Percentiles rank a stretch among this genome's conserved stretches.
Conservation (phyloP, 2,113 vertebrate genomes). For the Hypanus sabinus region DNA sequence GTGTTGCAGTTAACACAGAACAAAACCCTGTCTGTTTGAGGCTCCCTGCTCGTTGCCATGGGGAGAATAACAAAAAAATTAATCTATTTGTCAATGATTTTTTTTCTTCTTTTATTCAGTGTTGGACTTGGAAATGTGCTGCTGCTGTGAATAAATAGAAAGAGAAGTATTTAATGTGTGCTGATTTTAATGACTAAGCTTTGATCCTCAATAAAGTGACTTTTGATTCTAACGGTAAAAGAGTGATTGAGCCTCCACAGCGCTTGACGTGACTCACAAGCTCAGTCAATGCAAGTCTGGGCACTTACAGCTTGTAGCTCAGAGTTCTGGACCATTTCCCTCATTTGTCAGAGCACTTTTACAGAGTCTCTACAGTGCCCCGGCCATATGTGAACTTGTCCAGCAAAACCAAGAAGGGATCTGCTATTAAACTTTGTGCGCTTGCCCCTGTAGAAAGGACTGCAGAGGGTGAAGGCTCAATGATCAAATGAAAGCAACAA, state of each 20-base stretch:
- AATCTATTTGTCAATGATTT: conserved; percentile 36
- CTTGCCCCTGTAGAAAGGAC: background rate
- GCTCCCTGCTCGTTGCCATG: conserved; percentile 31
- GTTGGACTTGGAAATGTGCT: conserved; percentile 2
- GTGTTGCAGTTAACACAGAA: conserved; percentile 29
- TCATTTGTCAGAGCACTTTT: background rate
- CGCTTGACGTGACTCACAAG: conserved; percentile 9
- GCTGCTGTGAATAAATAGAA: background rate
- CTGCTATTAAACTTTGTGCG: background rate
- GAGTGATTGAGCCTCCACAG: background rate
- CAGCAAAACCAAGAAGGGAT: background rate
- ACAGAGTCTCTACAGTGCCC: background rate
- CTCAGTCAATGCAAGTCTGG: conserved; percentile 16
- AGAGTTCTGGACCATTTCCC: conserved; percentile 22
- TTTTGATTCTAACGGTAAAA: conserved; percentile 32
- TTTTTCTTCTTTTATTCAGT: conserved; percentile 31
- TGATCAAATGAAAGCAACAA: background rate
- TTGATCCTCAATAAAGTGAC: conserved; percentile 33
- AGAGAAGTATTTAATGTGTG: background rate
- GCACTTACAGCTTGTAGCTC: conserved; percentile 6
- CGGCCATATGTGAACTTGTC: background rate
- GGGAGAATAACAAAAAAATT: conserved; percentile 37
- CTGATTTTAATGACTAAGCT: conserved; percentile 33
- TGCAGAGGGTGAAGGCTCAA: background rate
- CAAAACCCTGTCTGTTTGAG: conserved; percentile 33